Evolutionary conservation across 2,888 invertebrate species (phyloP), one percentile per base, ranked within the genome.

Genomic region (Oligia strigilis): DNA sequence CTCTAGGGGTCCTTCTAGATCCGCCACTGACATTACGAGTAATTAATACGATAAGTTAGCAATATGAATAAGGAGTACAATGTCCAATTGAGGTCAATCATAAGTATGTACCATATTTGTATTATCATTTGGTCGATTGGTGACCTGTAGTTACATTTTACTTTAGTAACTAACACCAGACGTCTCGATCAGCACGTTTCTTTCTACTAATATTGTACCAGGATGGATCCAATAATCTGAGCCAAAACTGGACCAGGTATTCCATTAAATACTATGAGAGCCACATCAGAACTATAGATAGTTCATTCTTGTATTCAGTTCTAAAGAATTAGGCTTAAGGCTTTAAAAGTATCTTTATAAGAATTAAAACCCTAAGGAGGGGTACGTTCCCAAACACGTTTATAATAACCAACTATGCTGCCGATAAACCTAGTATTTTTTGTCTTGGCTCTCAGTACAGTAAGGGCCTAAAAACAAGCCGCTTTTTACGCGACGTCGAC

Each of bases 381-480:
- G 60, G 76, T 23, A 49, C 49, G 14, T 83, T 71, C 29, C 60
- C 29, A 78, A 72, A 81, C 62, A 77, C 67, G 62, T 36, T 62
- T 72, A n/a, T n/a, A n/a, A n/a, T n/a, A n/a, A n/a, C n/a, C n/a
- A 70, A 82, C 65, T 77, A 70, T 60, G 66, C 83, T 76, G 81
- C 36, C 83, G 40, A 49, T 81, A 83, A 49, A 69, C 29, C 72
- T 73, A 67, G 40, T 60, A 40, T 77, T 40, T 70, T 64, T 73
- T 70, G 72, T 83, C 66, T 83, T 67, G 71, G 80, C 84, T 84
- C 85, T 80, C 80, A 77, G 62, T 72, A 36, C 36, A 74, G 4
- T 75, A n/a, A 49, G 36, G 49, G n/a, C 29, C 23, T 75, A 23
- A 11, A 0, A n/a, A n/a, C 14, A 62, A 9, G 49, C 36, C 4